Base-by-base conservation (phyloP, 2,797 vertebrate genomes). In the Scomberomorus guttatus region DNA sequence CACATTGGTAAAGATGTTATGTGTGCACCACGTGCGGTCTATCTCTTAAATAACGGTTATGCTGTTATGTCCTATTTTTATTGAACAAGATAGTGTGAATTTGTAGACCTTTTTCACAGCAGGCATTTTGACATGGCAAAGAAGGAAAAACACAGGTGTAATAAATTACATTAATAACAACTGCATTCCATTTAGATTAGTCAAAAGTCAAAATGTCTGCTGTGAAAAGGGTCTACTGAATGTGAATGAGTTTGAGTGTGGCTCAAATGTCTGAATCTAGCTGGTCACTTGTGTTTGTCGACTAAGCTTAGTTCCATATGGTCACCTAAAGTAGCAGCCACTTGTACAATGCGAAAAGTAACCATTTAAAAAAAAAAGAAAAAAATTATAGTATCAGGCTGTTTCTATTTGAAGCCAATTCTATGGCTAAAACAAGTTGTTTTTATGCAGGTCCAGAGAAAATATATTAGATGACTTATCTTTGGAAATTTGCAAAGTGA, bases 401-500 rank as follows among this genome's bases (percentile, higher is more conserved):
- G 44, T 17, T 50, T 50, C 18, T 50, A n/a, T 50, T 18, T 50
- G 46, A 50, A 20, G 46, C 6, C 46, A 50, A 50, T 20, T 18
- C 46, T 50, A 9, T 50, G 46, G 46, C 6, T 50, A 3, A 50
- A 50, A 50, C 2, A 8, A 50, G 18, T n/a, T 50, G 18, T 20
- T 50, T 20, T 18, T 50, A 50, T 50, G 46, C 46, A 50, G 46
- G 6, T n/a, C 46, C 46, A 50, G 46, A 20, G 46, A 50, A 50
- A 50, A 50, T 50, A 20, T 17, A 48, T 18, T 17, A 48, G 44
- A 48, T 37, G 37, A 37, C 7, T 42, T 46, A 46, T 46, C 15
- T 46, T n/a, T 50, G 18, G 18, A 37, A 50, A 68, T 74, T 44
- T 63, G 55, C 37, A 79, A 96, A 96, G 95, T 96, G 95, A 95